Percentiles rank a stretch among this genome's conserved stretches.
Evolutionary conservation across 1,140 invertebrate species (phyloP).

Genomic region (Apocrypta bakeri): DNA sequence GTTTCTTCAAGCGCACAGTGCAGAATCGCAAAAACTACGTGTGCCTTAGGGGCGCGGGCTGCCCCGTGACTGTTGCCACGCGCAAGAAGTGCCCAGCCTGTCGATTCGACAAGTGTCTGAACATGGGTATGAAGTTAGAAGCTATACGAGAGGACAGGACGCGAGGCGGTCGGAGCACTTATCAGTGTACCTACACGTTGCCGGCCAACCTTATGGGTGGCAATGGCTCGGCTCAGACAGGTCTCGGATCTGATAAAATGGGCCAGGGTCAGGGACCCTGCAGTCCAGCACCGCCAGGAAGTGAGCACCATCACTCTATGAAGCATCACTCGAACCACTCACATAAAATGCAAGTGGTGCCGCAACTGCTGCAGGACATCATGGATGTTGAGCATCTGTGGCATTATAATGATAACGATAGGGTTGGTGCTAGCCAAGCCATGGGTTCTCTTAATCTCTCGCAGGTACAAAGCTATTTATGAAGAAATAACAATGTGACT

Average conservation of each 20-base stretch:
- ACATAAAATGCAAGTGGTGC: constrained; percentile 69
- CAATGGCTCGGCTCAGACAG: background rate
- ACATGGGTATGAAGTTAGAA: constrained; percentile 97
- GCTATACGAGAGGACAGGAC: constrained; percentile 96
- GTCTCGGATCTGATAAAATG: constrained; percentile 55
- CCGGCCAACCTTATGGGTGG: constrained; percentile 79
- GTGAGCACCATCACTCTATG: constrained; percentile 61
- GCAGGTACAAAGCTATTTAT: constrained; percentile 24
- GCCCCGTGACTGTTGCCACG: constrained; percentile 92
- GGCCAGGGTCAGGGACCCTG: constrained; percentile 60
- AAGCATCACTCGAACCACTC: constrained; percentile 72
- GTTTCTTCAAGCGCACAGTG: constrained; percentile 98
- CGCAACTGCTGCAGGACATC: constrained; percentile 83
- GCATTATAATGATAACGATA: constrained; percentile 86
- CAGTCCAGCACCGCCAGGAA: constrained; percentile 68
- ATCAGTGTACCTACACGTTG: constrained; percentile 93
- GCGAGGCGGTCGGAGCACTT: constrained; percentile 94
- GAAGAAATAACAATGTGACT: background rate
- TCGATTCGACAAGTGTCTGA: constrained; percentile 96
- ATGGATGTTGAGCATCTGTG: constrained; percentile 95
- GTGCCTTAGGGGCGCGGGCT: constrained; percentile 92
- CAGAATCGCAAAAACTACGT: constrained; percentile 98
- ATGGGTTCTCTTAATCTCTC: constrained; percentile 38
- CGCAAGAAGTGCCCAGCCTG: constrained; percentile 98
- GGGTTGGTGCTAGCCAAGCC: constrained; percentile 57